Evolutionary conservation across 1,140 invertebrate genomes (phyloP).

Genomic region (Trachelipus rathkii): DNA sequence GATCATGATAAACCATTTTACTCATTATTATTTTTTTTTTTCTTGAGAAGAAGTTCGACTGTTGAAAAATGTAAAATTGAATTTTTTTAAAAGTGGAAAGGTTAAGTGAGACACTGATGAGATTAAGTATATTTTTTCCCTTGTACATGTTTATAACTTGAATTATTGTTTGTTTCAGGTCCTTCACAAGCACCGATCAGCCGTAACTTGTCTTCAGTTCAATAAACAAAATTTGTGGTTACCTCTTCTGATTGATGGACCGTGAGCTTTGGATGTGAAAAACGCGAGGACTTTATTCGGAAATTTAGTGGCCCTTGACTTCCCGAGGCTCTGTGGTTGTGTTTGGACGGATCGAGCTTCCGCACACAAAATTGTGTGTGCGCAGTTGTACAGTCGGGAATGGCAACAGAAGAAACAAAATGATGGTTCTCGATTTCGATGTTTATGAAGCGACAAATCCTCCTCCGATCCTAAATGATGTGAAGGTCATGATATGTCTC

Average conservation of each 20-base stretch:
- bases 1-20: too few relatives aligned
- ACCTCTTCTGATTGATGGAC: slow-evolving; percentile 70
- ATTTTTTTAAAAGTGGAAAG: too few relatives aligned
- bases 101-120: too few relatives aligned
- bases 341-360: slow-evolving; percentile 96
- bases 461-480: neutral
- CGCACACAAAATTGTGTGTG: slow-evolving; percentile 95
- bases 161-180: slow-evolving; percentile 61
- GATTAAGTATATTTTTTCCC: too few relatives aligned
- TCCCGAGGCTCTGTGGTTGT: slow-evolving; percentile 72
- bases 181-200: slow-evolving; percentile 94
- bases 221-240: slow-evolving; percentile 79
- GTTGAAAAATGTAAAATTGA: too few relatives aligned
- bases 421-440: slow-evolving; percentile 95
- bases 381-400: slow-evolving; percentile 88
- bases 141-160: too few relatives aligned
- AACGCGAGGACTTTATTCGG: slow-evolving; percentile 75
- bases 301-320: slow-evolving; percentile 72
- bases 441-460: slow-evolving; percentile 53
- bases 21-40: too few relatives aligned
- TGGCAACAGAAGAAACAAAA: slow-evolving; percentile 95
- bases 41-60: too few relatives aligned
- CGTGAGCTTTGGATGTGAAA: slow-evolving; percentile 97
- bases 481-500: too few relatives aligned
- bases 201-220: slow-evolving; percentile 96